These are phyloP conservation scores for Dastarcus helophoroides DNA, from an alignment of 2,888 invertebrate species.

Conservation along the genomic window DNA sequence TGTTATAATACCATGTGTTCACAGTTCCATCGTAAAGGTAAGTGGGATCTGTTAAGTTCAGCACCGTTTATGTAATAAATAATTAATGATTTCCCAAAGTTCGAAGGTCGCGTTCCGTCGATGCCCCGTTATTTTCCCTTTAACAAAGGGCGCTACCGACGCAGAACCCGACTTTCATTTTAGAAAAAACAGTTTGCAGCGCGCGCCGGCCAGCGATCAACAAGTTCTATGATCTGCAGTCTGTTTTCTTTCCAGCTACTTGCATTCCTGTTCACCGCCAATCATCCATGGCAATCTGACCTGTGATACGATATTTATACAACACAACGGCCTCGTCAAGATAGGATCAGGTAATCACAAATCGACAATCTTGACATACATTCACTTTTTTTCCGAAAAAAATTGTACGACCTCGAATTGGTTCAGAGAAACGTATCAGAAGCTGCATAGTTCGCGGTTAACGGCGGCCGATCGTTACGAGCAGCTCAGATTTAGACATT, in stretches of 20 bases:
- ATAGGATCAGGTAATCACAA: conserved; percentile 82
- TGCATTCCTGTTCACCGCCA: conserved; percentile 98
- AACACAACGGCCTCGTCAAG: conserved; percentile 99
- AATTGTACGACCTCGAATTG: conserved; percentile 14
- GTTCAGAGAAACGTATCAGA: conserved; percentile 8
- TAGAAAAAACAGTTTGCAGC: conserved; percentile 27
- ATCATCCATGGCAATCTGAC: conserved; percentile 99
- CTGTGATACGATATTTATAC: conserved; percentile 99
- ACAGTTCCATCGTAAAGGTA: conserved; percentile 33
- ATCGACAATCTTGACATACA: conserved; percentile 7
- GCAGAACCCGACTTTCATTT: conserved; percentile 11
- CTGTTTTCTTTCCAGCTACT: conserved; percentile 70
- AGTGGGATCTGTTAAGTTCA: conserved; percentile 20
- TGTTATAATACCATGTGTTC: conserved; percentile 26
- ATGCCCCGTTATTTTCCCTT: neutral
- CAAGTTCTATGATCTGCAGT: conserved; percentile 38
- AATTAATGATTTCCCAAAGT: neutral
- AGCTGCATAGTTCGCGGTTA: conserved; percentile 17
- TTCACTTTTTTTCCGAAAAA: conserved; percentile 15
- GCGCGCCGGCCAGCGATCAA: conserved; percentile 29
- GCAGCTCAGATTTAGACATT: conserved; percentile 27
- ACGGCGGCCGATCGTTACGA: conserved; percentile 28
- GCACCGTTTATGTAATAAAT: neutral
- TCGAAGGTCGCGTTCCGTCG: conserved; percentile 3
- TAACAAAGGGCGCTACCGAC: neutral